Evolutionary conservation across 2,797 vertebrate species (phyloP), one percentile per base, ranked within the genome.

Genomic region (Mormyrops attenuatus): DNA sequence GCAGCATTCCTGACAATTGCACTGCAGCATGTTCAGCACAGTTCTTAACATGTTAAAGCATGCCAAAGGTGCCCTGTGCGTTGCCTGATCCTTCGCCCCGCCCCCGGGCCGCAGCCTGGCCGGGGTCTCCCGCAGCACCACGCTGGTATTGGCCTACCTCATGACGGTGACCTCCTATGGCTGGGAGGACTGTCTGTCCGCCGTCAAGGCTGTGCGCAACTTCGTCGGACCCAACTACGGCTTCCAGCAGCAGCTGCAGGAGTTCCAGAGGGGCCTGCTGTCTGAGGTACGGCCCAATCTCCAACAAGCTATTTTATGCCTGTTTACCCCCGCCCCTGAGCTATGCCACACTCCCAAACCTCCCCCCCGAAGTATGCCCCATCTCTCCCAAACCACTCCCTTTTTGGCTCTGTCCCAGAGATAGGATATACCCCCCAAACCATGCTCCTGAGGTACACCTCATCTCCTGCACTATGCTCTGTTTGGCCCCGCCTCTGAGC

Each of bases 211-310:
- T 0, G 96, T 95, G 22, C 94, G 97, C 1, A 96, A 97, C 8
- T 97, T 97, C 2, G 97, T 94, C 7, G 96, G 96, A 89, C 97
- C 97, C 30, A 98, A 98, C 95, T 92, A 93, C 0, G 97, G 97
- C n/a, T 98, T 98, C 94, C 97, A 97, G 93, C 95, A 96, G 93
- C 97, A 98, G 94, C 96, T 98, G 91, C 96, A 96, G 94, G 96
- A 98, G 5, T 98, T 97, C 3, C 95, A 98, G 94, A 93, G 47
- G 9, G 97, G 95, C 0, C 89, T 95, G 90, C 94, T 97, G 3
- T 95, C 89, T 80, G 96, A 98, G 97, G 97, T 98, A 94, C 87
- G 91, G 26, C 69, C 69, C 13, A 15, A 5, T 77, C 17, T 6
- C 26, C 30, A 17, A n/a, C 0, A 5, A 41, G 8, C 30, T 38